phyloP scores from a whole-genome alignment of 2,797 vertebrate genomes.

The Tangara arthus region DNA sequence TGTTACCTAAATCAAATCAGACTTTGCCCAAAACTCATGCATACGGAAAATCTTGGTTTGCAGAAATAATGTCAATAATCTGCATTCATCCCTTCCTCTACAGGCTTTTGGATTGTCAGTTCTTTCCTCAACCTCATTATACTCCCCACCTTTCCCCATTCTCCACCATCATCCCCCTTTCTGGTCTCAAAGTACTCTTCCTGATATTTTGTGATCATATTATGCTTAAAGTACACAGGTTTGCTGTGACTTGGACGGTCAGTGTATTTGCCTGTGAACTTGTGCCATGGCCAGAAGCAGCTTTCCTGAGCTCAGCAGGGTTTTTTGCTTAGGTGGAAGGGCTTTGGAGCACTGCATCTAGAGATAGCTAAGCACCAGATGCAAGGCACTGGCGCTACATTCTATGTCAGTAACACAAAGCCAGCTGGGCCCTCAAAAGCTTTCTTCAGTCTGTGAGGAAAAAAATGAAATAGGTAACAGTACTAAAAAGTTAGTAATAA shows the following conservation, averaged over 20 bases:
- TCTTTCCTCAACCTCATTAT: not conserved
- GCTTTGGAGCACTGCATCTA: not conserved
- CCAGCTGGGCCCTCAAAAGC: not conserved
- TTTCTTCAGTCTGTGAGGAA: not conserved
- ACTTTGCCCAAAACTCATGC: not conserved
- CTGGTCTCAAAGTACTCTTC: not conserved
- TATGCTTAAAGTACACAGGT: not conserved
- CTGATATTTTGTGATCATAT: not conserved
- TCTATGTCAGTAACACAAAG: not conserved
- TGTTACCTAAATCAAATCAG: not conserved
- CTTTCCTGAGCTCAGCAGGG: not conserved
- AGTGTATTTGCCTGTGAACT: not conserved
- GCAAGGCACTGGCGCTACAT: not conserved
- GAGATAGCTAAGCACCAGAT: not conserved
- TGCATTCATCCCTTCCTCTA: not conserved
- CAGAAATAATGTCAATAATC: not conserved
- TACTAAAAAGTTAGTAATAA: not conserved
- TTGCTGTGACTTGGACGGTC: not conserved
- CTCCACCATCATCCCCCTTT: not conserved
- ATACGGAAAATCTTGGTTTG: not conserved
- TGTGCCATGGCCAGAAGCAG: not conserved
- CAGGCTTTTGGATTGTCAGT: not conserved
- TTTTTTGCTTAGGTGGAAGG: not conserved
- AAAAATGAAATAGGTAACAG: not conserved
- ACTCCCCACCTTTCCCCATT: not conserved